Evolutionary conservation across 2,113 vertebrate species (phyloP), one percentile per base, ranked within the genome.

Genomic region (Paraplagusia blochii): DNA sequence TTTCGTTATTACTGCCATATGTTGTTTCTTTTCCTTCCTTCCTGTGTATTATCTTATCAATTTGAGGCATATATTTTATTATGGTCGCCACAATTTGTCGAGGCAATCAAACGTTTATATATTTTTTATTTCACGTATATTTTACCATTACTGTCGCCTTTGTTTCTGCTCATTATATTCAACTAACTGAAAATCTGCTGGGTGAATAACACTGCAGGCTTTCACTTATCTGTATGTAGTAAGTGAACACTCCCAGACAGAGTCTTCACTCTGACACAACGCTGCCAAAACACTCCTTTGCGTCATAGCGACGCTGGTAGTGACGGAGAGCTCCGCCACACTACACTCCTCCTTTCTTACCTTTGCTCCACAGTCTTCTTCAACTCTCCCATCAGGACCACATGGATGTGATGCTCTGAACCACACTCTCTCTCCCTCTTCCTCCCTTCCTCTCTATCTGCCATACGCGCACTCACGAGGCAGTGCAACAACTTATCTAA

Each of bases 351-450:
- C 76, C 73, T 70, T 2, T 66, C 67, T 69, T 33, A 84, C 79
- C 81, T 81, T 82, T 80, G 58, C 72, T 76, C 65, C 49, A 43
- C 64, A 63, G 76, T 80, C 76, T 11, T 48, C 73, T 45, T 8
- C 76, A 69, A 54, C 42, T 84, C 81, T 78, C 79, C 14, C 85
- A 83, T 76, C 84, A 80, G 84, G 69, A 85, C 81, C 85, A 79
- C 79, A 1, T 72, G 56, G 82, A 85, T 77, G 85, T 53, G 62
- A 74, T 22, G 12, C 66, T 13, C 56, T 39, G 68, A 59, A 7
- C 14, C 53, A 39, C 66, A 56, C 48, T 7, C 49, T 11, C 48
- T 14, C 48, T 16, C 48, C 9, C 29, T 9, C 48, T 34, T 14
- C 6, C 66, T 13, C 56, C 35, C 66, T 56, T 7, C 13, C 53